phyloP scores from a whole-genome alignment of 2,888 invertebrate genomes.

The Drosophila algonquin region DNA sequence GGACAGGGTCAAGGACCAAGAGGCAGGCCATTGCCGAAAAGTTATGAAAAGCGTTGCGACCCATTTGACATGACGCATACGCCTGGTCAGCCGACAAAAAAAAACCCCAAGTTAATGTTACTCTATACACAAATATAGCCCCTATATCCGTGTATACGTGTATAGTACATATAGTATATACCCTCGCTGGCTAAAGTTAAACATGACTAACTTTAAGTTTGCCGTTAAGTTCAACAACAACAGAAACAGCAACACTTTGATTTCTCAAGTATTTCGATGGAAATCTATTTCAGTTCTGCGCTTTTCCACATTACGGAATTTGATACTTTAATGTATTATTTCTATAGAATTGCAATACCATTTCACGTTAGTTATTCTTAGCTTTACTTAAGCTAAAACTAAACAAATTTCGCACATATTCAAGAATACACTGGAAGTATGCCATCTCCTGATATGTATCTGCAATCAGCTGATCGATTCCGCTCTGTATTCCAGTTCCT shows the following conservation, averaged over 20 bases:
- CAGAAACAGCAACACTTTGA: neutral
- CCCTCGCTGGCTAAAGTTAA: constrained; percentile 16
- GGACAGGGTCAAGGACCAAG: constrained; percentile 38
- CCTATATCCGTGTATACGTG: neutral
- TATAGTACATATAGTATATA: constrained; percentile 21
- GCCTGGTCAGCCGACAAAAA: constrained; percentile 54
- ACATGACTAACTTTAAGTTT: constrained; percentile 6
- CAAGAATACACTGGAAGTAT: no score
- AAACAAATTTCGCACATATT: neutral
- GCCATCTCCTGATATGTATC: no score
- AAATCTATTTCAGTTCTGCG: neutral
- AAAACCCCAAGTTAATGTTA: constrained; percentile 28
- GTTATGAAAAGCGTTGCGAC: constrained; percentile 56
- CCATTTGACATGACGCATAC: constrained; percentile 70
- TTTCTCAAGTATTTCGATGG: neutral
- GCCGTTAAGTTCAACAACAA: neutral
- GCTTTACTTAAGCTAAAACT: no score
- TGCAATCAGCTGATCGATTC: neutral
- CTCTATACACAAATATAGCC: neutral
- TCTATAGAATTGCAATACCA: neutral
- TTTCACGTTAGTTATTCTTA: neutral
- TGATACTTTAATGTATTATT: neutral
- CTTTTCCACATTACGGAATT: neutral
- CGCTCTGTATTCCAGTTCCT: neutral
- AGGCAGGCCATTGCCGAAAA: constrained; percentile 48